Evolutionary conservation across 92 coral and sea anemone genomes (phyloP).

Genomic region (Epizoanthus stellaris): DNA sequence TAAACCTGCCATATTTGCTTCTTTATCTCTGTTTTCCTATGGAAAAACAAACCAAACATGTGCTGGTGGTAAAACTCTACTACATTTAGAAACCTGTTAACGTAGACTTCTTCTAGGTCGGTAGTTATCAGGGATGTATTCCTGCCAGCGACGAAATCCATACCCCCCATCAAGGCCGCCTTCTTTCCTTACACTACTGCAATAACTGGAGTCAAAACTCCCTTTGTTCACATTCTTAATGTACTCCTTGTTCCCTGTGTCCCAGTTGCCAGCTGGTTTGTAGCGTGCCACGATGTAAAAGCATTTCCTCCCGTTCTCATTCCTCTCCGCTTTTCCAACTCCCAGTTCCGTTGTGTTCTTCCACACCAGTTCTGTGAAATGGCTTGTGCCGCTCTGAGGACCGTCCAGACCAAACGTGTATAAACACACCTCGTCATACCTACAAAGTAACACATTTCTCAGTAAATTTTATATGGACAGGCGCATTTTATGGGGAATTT

Average conservation of each 20-base stretch:
- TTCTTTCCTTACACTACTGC: constrained; percentile 60
- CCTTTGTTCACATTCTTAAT: constrained; percentile 71
- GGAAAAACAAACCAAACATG: too few relatives aligned
- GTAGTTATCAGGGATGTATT: not conserved
- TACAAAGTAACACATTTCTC: not conserved
- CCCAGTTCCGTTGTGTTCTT: constrained; percentile 82
- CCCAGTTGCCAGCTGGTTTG: constrained; percentile 81
- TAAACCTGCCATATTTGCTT: too few relatives aligned
- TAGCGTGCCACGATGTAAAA: constrained; percentile 85
- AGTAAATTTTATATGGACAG: not conserved
- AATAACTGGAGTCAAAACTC: constrained; percentile 67
- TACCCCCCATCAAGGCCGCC: constrained; percentile 77
- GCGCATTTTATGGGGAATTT: too few relatives aligned
- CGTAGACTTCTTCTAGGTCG: constrained; percentile 2
- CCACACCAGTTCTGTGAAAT: constrained; percentile 90
- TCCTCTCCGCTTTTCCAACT: constrained; percentile 76
- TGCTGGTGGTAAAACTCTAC: too few relatives aligned
- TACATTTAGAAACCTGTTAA: too few relatives aligned
- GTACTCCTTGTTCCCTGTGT: constrained; percentile 60
- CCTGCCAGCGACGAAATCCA: constrained; percentile 64
- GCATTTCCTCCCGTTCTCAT: constrained; percentile 64
- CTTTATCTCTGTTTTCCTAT: too few relatives aligned
- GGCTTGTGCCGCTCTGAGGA: constrained; percentile 68
- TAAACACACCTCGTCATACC: constrained; percentile 94
- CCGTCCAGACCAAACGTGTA: constrained; percentile 70